Base-by-base conservation (phyloP, 2,113 vertebrate genomes). In the Poicephalus gulielmi region DNA sequence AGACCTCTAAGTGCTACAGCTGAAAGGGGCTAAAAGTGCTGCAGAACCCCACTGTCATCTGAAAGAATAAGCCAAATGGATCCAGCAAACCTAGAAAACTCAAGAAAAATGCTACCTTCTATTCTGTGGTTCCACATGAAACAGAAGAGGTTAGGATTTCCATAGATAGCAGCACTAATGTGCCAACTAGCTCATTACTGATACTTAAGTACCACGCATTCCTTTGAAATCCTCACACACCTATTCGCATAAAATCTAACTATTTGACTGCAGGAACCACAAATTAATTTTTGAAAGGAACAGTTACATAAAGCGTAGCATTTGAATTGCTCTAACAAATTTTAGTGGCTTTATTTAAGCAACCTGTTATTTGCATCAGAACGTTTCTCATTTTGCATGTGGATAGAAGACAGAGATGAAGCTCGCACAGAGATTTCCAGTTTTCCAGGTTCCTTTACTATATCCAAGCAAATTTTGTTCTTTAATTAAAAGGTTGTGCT, bases 211-310 rank as follows among this genome's bases (percentile, higher is more conserved):
- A 88, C 49, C 71, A 86, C 9, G 8, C 43, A 5, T 20, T 82
- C 66, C 89, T 78, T 55, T 77, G 77, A 76, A 91, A 91, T 24
- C 47, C 44, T 71, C 77, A 78, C 47, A 15, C n/a, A 70, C 22
- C 52, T 66, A 80, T 92, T 77, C 88, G 85, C 71, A 76, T 90
- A 92, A 93, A 83, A 80, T 62, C 44, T 85, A 89, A 47, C 63
- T 67, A n/a, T 60, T 86, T 69, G 73, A 62, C 77, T 91, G 47
- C n/a, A 76, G 74, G 41, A 95, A 89, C 77, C 76, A 83, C 79
- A 64, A 71, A 91, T 95, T 95, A 71, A 49, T 86, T 82, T 80
- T 57, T 86, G 37, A 76, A 94, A 80, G 49, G 67, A 94, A 88
- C 71, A 66, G 68, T 88, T 93, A 94, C 28, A 68, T 44, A 82